Percentiles rank a stretch among this genome's conserved stretches.
Evolutionary conservation across 2,113 vertebrate genomes (phyloP).

Genomic region (Sinosuthora webbiana): DNA sequence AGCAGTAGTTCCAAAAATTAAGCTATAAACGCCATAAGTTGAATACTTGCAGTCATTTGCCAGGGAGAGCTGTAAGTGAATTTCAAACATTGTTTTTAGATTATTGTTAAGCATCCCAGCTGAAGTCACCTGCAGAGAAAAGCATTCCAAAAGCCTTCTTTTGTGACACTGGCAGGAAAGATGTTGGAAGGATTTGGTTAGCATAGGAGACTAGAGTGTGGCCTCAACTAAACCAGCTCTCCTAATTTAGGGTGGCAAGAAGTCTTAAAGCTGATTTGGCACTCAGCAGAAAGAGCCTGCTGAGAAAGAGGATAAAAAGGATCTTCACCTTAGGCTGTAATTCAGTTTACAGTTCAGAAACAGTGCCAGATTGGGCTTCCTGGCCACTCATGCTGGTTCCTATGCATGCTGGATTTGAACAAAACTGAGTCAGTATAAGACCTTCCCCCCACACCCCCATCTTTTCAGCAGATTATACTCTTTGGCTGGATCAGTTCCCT

Average conservation of each 20-base stretch:
- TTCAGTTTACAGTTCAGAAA: not conserved
- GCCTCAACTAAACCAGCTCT: not conserved
- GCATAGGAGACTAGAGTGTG: not conserved
- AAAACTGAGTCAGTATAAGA: not conserved
- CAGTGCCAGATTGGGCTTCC: conserved; percentile 36
- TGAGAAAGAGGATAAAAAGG: conserved; percentile 29
- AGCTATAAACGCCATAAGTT: not conserved
- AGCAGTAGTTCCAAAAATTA: not conserved
- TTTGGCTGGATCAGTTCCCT: conserved; percentile 33
- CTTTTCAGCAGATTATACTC: conserved; percentile 24
- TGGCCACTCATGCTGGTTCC: not conserved
- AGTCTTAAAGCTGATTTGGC: conserved; percentile 39
- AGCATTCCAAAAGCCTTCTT: not conserved
- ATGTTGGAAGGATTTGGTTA: conserved; percentile 5
- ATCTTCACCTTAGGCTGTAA: conserved; percentile 41
- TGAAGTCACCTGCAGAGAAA: not conserved
- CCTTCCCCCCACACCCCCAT: not conserved
- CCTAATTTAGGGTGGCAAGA: conserved; percentile 2
- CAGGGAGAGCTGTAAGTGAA: not conserved
- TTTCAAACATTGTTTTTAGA: not conserved
- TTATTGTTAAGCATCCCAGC: not conserved
- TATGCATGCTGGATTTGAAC: not conserved
- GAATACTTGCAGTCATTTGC: not conserved
- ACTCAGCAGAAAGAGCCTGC: not conserved
- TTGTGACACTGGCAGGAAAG: not conserved